Percentiles rank a stretch among this genome's conserved stretches.
Evolutionary conservation across 2,113 vertebrate species (phyloP).

Genomic region (Coregonus clupeaformis): DNA sequence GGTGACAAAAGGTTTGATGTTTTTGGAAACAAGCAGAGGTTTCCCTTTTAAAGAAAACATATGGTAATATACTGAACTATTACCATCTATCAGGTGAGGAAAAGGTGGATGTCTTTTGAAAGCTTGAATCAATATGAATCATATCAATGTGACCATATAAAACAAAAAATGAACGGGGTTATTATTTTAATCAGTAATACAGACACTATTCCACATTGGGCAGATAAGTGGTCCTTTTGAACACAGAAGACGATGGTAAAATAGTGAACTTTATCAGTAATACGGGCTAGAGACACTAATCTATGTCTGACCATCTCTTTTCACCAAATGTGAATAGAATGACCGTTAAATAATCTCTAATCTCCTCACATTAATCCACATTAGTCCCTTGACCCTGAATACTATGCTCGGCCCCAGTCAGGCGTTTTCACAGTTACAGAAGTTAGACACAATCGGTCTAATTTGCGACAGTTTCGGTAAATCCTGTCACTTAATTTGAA

Average conservation of each 20-base stretch:
- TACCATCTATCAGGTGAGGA: too few species aligned
- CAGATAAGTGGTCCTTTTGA: not conserved
- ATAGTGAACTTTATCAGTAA: not conserved
- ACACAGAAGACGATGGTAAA: not conserved
- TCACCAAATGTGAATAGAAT: not conserved
- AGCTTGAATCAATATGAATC: not conserved
- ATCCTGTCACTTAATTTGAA: conserved; percentile 19
- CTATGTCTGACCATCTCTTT: conserved; percentile 1
- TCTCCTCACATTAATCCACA: not conserved
- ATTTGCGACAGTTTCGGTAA: conserved; percentile 17
- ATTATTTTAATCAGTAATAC: not conserved
- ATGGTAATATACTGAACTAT: too few species aligned
- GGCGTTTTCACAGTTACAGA: conserved; percentile 1
- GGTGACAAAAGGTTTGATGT: too few species aligned
- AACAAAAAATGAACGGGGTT: not conserved
- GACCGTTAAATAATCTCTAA: not conserved
- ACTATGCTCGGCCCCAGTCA: not conserved
- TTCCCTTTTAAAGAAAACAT: too few species aligned
- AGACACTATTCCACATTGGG: not conserved
- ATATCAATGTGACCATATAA: not conserved
- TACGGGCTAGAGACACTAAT: not conserved
- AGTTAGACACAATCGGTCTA: conserved; percentile 11
- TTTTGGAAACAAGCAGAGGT: too few species aligned
- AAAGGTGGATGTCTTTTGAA: not conserved
- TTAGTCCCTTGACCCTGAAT: conserved; percentile 7